These are phyloP conservation scores for Morelia viridis DNA, from an alignment of 2,797 vertebrate genomes.

Conservation along the genomic window DNA sequence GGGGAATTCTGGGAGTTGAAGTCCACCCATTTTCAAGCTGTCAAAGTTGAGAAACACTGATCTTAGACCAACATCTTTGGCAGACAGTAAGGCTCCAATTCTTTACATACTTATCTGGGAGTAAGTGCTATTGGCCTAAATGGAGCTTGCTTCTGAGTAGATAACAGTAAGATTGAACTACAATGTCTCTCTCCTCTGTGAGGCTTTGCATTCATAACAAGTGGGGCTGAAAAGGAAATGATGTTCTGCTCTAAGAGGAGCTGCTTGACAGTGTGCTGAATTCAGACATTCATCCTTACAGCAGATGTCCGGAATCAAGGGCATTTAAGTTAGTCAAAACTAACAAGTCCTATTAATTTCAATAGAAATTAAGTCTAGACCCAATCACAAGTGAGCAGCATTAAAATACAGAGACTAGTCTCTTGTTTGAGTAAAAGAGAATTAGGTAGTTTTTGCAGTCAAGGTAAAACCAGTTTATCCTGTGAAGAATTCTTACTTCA, in stretches of 20 bases:
- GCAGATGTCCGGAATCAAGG: not conserved
- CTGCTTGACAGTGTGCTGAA: not conserved
- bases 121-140: not conserved
- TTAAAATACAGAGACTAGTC: not conserved
- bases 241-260: not conserved
- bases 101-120: not conserved
- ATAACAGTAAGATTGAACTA: not conserved
- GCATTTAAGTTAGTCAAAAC: not conserved
- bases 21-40: too few species aligned
- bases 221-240: not conserved
- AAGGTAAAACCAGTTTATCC: not conserved
- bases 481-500: constrained; percentile 4
- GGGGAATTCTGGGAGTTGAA: too few species aligned
- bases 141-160: not conserved
- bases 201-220: not conserved
- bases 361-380: not conserved
- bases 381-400: not conserved
- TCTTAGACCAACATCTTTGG: not conserved
- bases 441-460: not conserved
- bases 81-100: not conserved
- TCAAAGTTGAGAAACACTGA: too few species aligned
- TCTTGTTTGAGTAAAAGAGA: not conserved
- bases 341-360: not conserved
- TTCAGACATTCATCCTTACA: not conserved
- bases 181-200: not conserved